phyloP scores from a whole-genome alignment of 2,797 vertebrate genomes.

The Leontopithecus rosalia region DNA sequence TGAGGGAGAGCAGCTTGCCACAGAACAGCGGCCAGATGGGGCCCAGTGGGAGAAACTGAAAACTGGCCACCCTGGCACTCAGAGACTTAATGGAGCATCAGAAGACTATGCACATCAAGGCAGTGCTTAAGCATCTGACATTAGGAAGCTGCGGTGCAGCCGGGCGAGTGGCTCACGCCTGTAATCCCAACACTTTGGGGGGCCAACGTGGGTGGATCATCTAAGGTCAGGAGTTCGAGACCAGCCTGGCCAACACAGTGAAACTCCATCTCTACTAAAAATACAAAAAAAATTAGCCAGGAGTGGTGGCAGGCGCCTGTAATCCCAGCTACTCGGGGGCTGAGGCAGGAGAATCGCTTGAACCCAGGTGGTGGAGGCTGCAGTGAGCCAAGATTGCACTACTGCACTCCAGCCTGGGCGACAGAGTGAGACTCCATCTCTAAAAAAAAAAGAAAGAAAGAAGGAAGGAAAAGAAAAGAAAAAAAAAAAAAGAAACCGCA shows the following conservation, averaged over 20 bases:
- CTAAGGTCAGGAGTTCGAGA: background rate
- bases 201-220: background rate
- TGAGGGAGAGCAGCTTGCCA: conserved; percentile 66
- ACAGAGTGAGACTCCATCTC: background rate
- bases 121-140: conserved; percentile 44
- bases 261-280: background rate
- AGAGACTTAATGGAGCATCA: conserved; percentile 68
- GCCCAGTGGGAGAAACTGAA: conserved; percentile 71
- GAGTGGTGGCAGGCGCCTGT: background rate
- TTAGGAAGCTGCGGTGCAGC: conserved; percentile 34
- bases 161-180: background rate
- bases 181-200: background rate
- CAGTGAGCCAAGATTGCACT: background rate
- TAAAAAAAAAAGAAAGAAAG: no score
- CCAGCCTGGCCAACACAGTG: background rate
- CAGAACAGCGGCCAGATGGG: conserved; percentile 67
- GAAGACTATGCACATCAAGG: conserved; percentile 50
- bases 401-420: background rate
- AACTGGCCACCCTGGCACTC: conserved; percentile 69
- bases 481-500: background rate
- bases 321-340: background rate
- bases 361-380: background rate
- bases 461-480: no score
- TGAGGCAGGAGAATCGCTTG: background rate
- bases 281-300: background rate